Evolutionary conservation across 2,113 vertebrate genomes (phyloP).

Genomic region (Sclerurus mexicanus): DNA sequence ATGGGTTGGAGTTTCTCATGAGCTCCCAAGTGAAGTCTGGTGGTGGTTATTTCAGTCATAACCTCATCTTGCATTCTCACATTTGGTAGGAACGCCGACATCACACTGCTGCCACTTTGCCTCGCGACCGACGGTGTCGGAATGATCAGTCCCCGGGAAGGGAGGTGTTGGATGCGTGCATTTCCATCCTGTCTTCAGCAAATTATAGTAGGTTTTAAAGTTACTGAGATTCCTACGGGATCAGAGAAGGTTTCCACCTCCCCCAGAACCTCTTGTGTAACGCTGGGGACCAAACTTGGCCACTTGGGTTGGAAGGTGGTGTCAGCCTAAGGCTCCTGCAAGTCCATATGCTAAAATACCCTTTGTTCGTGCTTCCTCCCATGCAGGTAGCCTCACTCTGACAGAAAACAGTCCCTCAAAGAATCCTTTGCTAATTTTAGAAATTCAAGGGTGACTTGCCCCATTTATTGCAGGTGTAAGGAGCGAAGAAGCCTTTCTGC

Average conservation of each 20-base stretch:
- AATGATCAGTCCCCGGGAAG: background rate
- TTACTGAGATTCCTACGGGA: background rate
- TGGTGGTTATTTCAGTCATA: background rate
- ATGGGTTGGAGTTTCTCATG: background rate
- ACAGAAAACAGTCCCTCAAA: background rate
- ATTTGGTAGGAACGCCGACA: background rate
- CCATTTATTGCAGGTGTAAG: background rate
- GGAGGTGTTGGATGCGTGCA: background rate
- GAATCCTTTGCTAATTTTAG: slow-evolving; percentile 1
- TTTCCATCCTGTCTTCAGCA: background rate
- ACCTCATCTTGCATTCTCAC: background rate
- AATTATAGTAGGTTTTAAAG: background rate
- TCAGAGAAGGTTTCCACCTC: background rate
- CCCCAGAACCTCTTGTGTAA: background rate
- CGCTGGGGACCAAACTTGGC: background rate
- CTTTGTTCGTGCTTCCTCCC: background rate
- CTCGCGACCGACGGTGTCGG: background rate
- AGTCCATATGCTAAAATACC: background rate
- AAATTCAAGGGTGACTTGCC: background rate
- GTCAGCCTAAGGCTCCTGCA: background rate
- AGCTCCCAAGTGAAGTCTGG: background rate
- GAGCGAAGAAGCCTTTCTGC: background rate
- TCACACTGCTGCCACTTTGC: background rate
- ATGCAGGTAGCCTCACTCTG: background rate
- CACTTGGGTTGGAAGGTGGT: background rate